Base-by-base conservation (phyloP, 2,797 vertebrate species). In the Chiloscyllium punctatum region DNA sequence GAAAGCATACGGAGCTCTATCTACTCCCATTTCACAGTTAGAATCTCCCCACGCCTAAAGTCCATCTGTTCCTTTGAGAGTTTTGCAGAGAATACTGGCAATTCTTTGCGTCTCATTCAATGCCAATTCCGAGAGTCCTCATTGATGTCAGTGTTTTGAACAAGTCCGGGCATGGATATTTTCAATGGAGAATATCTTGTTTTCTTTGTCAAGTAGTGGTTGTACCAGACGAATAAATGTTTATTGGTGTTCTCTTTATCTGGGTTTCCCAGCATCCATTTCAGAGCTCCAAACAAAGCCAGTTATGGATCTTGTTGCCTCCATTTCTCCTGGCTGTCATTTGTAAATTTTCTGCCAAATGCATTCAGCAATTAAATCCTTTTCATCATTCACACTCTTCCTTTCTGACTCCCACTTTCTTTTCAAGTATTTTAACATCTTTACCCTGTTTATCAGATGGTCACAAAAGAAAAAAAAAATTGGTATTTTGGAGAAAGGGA, bases 21-120 rank as follows among this genome's bases (percentile, higher is more conserved):
- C 94, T 74, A 94, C 94, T 94, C 74, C 68, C 94, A 94, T 74
- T 94, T 94, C 94, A 94, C 94, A 94, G 94, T 69, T 74, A 72
- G 94, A 74, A 94, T 2, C 94, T 74, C 69, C 69, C 71, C 48
- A 74, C 48, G 69, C 94, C 68, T 72, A 94, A 71, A 94, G 25
- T 74, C 71, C 94, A 94, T 94, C 94, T 94, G 68, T 94, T 42
- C 68, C 71, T 94, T 74, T 94, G 94, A 94, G 71, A 94, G 16
- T 94, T 51, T 33, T 18, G 74, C 30, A 15, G 94, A 42, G 42
- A 72, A 51, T 94, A 51, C 5, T 71, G 71, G 69, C 94, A 94
- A 74, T 74, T 94, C 68, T 72, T 72, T 72, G 92, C 30, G 92
- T 37, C 51, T 74, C 68, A 94, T 25, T 94, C 42, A 72, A 51